Evolutionary conservation across 1,140 invertebrate genomes (phyloP).

Genomic region (Brachionus rubens): DNA sequence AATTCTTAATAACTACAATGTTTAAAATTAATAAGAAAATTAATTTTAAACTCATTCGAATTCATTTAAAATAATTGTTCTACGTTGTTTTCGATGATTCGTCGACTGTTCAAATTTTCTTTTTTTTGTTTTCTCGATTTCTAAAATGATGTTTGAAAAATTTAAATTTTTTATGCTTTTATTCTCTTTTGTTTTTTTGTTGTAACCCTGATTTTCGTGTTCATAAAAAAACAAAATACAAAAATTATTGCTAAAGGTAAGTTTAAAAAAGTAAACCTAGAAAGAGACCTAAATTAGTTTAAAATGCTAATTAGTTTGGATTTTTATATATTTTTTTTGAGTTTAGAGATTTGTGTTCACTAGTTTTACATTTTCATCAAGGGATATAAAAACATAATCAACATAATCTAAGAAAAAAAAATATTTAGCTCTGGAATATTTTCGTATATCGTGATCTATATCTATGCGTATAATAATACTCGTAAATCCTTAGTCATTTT

Average conservation of each 20-base stretch:
- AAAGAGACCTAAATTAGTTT: slow-evolving; percentile 27
- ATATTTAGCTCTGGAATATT: neutral
- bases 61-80: neutral
- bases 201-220: too few relatives aligned
- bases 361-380: slow-evolving; percentile 9
- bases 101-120: slow-evolving; percentile 7
- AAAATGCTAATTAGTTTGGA: slow-evolving; percentile 14
- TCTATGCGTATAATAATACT: neutral
- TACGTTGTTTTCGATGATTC: neutral
- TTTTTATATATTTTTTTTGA: neutral
- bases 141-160: too few relatives aligned
- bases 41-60: slow-evolving; percentile 43
- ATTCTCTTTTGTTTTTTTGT: neutral
- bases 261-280: neutral
- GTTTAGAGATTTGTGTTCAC: too few relatives aligned
- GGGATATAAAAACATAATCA: slow-evolving; percentile 9
- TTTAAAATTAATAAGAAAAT: slow-evolving; percentile 21
- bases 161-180: neutral
- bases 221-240: neutral
- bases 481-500: slow-evolving; percentile 2
- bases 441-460: neutral
- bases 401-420: slow-evolving; percentile 27
- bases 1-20: neutral
- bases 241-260: neutral
- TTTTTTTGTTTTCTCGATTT: too few relatives aligned